Conservation (phyloP, 2,113 vertebrate genomes). For the Apteryx mantelli region DNA sequence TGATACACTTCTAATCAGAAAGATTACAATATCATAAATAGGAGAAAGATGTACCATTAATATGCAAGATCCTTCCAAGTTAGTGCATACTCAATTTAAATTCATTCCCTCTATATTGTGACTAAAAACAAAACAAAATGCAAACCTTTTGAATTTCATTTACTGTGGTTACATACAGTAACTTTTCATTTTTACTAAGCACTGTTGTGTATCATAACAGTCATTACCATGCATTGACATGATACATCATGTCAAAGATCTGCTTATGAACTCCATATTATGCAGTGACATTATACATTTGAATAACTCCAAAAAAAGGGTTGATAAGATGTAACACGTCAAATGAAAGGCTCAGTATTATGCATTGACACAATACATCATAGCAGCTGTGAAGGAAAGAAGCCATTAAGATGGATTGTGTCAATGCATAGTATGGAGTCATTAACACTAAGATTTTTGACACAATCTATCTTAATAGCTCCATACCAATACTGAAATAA, state of each 20-base stretch:
- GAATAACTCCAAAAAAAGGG: slow-evolving; percentile 44
- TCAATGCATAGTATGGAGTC: background rate
- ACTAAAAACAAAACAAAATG: background rate
- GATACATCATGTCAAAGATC: slow-evolving; percentile 46
- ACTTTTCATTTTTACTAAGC: slow-evolving; percentile 6
- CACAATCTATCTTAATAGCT: slow-evolving; percentile 34
- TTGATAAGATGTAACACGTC: slow-evolving; percentile 39
- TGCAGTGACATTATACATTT: slow-evolving; percentile 8
- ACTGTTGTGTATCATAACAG: background rate
- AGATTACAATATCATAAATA: background rate
- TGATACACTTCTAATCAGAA: background rate
- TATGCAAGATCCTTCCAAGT: background rate
- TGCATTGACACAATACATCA: slow-evolving; percentile 18
- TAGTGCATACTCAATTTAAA: background rate
- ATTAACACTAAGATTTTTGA: slow-evolving; percentile 41
- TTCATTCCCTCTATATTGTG: background rate
- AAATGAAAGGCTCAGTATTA: slow-evolving; percentile 45
- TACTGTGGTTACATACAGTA: background rate
- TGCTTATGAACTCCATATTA: slow-evolving; percentile 15
- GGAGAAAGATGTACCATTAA: background rate
- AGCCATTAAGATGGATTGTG: slow-evolving; percentile 26
- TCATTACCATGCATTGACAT: background rate
- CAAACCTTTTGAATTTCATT: slow-evolving; percentile 24
- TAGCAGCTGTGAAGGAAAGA: slow-evolving; percentile 17
- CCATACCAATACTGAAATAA: background rate